Base-by-base conservation (phyloP, 1,140 invertebrate genomes). In the Penaeus chinensis region DNA sequence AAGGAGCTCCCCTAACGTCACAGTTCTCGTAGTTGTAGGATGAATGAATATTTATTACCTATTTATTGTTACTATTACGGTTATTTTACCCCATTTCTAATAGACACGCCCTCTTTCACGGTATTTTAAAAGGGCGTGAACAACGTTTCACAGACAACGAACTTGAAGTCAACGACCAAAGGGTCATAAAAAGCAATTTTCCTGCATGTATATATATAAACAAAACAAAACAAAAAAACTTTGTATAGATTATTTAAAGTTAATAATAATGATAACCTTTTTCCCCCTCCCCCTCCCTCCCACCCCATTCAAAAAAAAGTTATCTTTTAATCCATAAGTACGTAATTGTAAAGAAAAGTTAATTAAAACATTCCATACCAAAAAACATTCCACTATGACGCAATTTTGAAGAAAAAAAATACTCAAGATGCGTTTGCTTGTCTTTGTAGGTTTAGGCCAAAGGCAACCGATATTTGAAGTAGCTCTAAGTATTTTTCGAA, bases 91-190 rank as follows among this genome's bases (percentile, higher is more conserved):
- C 54, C 27, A 82, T 83, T 65, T 65, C 74, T 74, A 65, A 61
- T 63, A 54, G 54, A 0, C 54, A 54, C 80, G 47, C 81, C 74
- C 80, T 42, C n/a, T 71, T 61, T 63, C 20, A 78, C 60, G 47
- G 37, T 62, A 76, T 83, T 63, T 61, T 71, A 42, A 82, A 71
- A 62, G 85, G 69, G 42, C 54, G 54, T 54, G 54, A 54, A 74
- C 19, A 80, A 22, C 32, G 85, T 87, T 87, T 87, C 85, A 71
- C 61, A 87, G 27, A 87, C 85, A 87, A 87, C 85, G 85, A 87
- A 83, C n/a, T 19, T 54, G 42, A 19, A 74, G 71, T 74, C 71
- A 74, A 74, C 71, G 71, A 74, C 71, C 71, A 74, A 74, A 32
- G 71, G 18, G 24, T 54, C 37, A 24, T 18, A 69, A 76, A 71